Conservation (phyloP, 2,888 invertebrate genomes). For the Phasia obesa region DNA sequence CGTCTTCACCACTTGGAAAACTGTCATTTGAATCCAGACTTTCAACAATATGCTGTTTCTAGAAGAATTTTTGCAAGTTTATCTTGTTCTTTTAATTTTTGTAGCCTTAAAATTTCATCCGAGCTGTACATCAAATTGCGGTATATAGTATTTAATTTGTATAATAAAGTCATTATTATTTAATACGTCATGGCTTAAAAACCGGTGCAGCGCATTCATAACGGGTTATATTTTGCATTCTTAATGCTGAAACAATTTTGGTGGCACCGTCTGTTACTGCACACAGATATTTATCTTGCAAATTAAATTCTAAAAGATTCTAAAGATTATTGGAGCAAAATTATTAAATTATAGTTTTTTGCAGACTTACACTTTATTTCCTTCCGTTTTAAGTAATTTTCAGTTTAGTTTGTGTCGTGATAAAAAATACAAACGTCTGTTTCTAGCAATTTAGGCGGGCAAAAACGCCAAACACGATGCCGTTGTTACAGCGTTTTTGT, state of each 20-base stretch:
- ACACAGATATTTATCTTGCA: not conserved
- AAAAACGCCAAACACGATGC: too few relatives aligned
- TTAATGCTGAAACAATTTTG: slow-evolving; percentile 1
- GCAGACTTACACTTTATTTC: too few relatives aligned
- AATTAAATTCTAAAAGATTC: not conserved
- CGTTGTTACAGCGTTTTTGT: too few relatives aligned
- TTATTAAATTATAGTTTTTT: too few relatives aligned
- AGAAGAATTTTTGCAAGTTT: not conserved
- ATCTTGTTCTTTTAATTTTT: too few relatives aligned
- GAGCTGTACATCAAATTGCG: not conserved
- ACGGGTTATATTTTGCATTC: not conserved
- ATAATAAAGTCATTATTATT: not conserved
- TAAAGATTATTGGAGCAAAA: too few relatives aligned
- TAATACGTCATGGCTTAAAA: slow-evolving; percentile 4
- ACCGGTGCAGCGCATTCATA: not conserved
- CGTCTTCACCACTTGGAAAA: slow-evolving; percentile 12
- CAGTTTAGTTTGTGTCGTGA: too few relatives aligned
- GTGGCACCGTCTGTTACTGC: not conserved
- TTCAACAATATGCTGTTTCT: slow-evolving; percentile 5
- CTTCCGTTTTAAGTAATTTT: too few relatives aligned
- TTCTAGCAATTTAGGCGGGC: too few relatives aligned
- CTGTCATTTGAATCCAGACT: not conserved
- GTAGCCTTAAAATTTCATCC: slow-evolving; percentile 5
- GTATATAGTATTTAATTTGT: not conserved
- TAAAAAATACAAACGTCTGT: too few relatives aligned